A percentile compares a stretch with the other conserved stretches of the same genome.
phyloP scores from a whole-genome alignment of 2,113 vertebrate species.

The Chrysemys picta region DNA sequence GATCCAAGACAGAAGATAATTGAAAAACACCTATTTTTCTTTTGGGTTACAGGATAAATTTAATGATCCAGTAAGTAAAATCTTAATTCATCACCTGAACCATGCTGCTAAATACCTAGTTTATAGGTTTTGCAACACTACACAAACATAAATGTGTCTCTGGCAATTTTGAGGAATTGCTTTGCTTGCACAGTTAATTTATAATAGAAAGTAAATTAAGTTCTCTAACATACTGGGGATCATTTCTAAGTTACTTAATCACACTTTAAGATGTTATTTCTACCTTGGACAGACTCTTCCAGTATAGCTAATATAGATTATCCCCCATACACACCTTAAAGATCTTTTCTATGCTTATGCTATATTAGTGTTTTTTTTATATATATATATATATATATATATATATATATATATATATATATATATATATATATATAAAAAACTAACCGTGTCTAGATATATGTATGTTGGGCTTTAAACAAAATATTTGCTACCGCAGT shows the following conservation, averaged over 20 bases:
- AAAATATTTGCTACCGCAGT: not conserved
- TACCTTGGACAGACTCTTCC: not conserved
- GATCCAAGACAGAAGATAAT: not conserved
- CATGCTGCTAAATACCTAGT: not conserved
- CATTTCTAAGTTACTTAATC: not conserved
- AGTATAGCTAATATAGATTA: not conserved
- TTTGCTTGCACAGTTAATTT: not conserved
- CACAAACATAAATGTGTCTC: not conserved
- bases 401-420: no score
- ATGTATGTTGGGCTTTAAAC: not conserved
- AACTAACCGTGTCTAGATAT: not conserved
- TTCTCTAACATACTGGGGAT: not conserved
- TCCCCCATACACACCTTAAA: not conserved
- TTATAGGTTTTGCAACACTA: not conserved
- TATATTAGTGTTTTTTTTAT: no score
- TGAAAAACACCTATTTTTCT: not conserved
- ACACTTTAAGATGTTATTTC: not conserved
- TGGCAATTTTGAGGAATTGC: not conserved
- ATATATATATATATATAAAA: rapidly evolving
- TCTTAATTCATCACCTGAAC: not conserved
- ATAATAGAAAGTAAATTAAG: not conserved
- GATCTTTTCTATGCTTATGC: not conserved
- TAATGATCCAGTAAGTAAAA: not conserved
- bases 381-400: no score
- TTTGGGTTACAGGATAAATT: not conserved